Conservation (phyloP, 2,888 invertebrate genomes). For the Aleiodes alternator region DNA sequence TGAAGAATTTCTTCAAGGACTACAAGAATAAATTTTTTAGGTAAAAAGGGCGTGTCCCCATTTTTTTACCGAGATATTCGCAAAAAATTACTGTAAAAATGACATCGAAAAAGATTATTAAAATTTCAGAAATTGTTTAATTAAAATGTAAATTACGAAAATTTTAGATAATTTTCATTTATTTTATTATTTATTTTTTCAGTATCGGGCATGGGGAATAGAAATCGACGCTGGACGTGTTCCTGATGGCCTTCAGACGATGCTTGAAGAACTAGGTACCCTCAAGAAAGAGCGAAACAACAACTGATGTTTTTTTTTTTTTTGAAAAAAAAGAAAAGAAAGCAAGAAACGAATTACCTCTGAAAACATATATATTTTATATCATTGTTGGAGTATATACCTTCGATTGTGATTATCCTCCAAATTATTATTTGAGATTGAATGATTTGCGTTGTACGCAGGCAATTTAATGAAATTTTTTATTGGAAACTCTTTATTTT, state of each 20-base stretch:
- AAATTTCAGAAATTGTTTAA: no score
- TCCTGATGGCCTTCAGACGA: conserved; percentile 86
- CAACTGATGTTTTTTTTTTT: conserved; percentile 50
- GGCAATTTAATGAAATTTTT: conserved; percentile 10
- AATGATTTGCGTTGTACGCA: background rate
- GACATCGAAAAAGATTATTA: no score
- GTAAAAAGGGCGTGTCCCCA: background rate
- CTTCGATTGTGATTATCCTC: conserved; percentile 4
- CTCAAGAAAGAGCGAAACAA: conserved; percentile 80
- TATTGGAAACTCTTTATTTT: conserved; percentile 7
- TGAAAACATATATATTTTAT: background rate
- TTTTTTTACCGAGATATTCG: no score
- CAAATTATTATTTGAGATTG: background rate
- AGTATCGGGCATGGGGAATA: conserved; percentile 88
- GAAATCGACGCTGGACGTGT: conserved; percentile 88
- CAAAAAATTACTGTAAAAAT: no score
- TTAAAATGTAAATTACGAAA: no score
- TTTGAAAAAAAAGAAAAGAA: background rate
- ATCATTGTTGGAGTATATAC: background rate
- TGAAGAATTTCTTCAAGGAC: no score
- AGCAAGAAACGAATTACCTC: conserved; percentile 10
- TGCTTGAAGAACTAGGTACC: conserved; percentile 85
- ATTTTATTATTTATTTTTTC: conserved; percentile 75
- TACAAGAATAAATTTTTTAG: no score
- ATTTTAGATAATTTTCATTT: no score